phyloP scores from a whole-genome alignment of 2,888 invertebrate species.

The Caenorhabditis zanzibari region DNA sequence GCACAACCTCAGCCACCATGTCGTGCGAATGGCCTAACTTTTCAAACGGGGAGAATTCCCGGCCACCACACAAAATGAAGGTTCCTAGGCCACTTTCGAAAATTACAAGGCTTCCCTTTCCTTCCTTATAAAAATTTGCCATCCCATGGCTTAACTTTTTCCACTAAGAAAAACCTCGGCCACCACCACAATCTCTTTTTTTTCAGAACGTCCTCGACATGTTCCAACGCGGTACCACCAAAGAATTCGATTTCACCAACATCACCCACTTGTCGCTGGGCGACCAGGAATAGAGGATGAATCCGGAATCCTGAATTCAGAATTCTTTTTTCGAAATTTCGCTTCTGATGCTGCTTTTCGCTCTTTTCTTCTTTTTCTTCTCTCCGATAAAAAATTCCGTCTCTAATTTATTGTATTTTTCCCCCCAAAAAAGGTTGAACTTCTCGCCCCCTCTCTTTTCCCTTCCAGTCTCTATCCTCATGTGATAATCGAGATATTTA shows the following conservation, averaged over 20 bases:
- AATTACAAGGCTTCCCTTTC: no score
- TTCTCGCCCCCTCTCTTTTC: neutral
- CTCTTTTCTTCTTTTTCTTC: no score
- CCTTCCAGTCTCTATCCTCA: conserved; percentile 55
- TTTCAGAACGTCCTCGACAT: conserved; percentile 93
- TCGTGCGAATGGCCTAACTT: no score
- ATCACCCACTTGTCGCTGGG: conserved; percentile 83
- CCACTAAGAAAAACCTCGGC: no score
- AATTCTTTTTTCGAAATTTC: conserved; percentile 1
- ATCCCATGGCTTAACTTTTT: neutral
- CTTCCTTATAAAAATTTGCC: no score
- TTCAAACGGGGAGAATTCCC: no score
- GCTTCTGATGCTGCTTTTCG: conserved; percentile 27
- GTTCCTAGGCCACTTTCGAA: no score
- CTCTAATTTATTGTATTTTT: conserved; percentile 3
- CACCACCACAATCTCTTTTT: neutral
- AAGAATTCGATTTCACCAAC: conserved; percentile 83
- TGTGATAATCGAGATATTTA: conserved; percentile 33
- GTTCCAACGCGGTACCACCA: conserved; percentile 87
- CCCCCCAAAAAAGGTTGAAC: neutral
- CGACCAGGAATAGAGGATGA: conserved; percentile 81
- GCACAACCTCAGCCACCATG: no score
- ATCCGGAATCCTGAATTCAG: neutral
- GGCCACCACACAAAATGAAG: no score
- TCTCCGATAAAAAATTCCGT: neutral